Evolutionary conservation across 2,888 invertebrate genomes (phyloP), one percentile per base, ranked within the genome.

Genomic region (Agrochola macilenta): DNA sequence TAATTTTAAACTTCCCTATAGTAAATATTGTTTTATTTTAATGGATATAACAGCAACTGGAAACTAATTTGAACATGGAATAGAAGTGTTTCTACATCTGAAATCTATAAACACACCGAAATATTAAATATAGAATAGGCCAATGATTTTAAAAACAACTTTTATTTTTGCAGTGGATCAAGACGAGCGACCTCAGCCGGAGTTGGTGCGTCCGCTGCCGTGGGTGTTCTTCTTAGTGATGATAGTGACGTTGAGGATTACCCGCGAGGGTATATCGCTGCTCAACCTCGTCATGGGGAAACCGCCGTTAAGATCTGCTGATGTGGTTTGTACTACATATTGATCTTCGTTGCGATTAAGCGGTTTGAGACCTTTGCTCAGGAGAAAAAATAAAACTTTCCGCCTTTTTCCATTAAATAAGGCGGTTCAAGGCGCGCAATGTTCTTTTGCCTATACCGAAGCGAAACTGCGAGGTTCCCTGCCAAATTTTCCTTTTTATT

Each of bases 201-300:
- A 97, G 88, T 90, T 97, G 72, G 94, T 97, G n/a, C 95, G 97
- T 49, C 97, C 97, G 0, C 88, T 97, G 73, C 97, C 97, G 0
- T 97, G 97, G 97, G 89, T 97, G 46, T 93, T 97, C 60, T 97
- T 97, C 88, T 90, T 97, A 23, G 91, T 94, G 49, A 91, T 96
- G 85, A 91, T 97, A 69, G 87, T 97, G 12, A 76, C 94, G 0
- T 91, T 97, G 11, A 94, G 97, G 1, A 79, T 95, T 63, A 91
- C 95, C 8, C 93, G 97, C 79, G 93, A 95, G 81, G 90, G 92
- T 0, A 90, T 97, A 74, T 97, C 97, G 11, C 88, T 97, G 14
- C 89, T 95, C 68, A 96, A 97, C 81, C 91, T 95, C 12, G 85
- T 97, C 9, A 86, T 97, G 80, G 97, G 97, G 1, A 97, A 96